Conservation (phyloP, 2,888 invertebrate genomes). For the Molorchus minor region DNA sequence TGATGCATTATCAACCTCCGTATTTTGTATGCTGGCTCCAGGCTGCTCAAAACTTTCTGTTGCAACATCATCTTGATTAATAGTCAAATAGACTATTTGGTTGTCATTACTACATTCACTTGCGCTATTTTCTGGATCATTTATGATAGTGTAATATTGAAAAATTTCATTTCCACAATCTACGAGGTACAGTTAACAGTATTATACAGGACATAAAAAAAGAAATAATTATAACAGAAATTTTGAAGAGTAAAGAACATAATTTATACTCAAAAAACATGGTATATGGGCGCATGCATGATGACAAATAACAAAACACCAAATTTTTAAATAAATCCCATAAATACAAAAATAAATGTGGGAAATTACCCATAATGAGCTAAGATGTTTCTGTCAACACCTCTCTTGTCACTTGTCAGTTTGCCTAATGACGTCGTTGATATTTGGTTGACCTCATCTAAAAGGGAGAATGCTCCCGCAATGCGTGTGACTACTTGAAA, state of each 20-base stretch:
- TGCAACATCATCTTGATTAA: neutral
- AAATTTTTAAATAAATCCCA: neutral
- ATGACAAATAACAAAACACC: neutral
- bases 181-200: neutral
- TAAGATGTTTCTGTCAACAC: neutral
- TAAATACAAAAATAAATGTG: constrained; percentile 16
- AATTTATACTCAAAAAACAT: too few relatives aligned
- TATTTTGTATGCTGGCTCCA: constrained; percentile 4
- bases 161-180: constrained; percentile 1
- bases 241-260: too few relatives aligned
- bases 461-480: too few relatives aligned
- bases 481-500: too few relatives aligned
- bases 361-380: constrained; percentile 26
- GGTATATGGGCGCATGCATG: neutral
- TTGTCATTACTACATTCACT: neutral
- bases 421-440: too few relatives aligned
- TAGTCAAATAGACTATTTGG: constrained; percentile 9
- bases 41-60: neutral
- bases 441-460: too few relatives aligned
- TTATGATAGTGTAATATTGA: constrained; percentile 18
- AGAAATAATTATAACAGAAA: neutral
- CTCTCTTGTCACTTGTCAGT: neutral
- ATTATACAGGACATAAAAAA: neutral
- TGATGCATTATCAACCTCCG: neutral
- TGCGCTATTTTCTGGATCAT: constrained; percentile 1